phyloP scores from a whole-genome alignment of 2,113 vertebrate genomes.

The Ailuropoda melanoleuca region DNA sequence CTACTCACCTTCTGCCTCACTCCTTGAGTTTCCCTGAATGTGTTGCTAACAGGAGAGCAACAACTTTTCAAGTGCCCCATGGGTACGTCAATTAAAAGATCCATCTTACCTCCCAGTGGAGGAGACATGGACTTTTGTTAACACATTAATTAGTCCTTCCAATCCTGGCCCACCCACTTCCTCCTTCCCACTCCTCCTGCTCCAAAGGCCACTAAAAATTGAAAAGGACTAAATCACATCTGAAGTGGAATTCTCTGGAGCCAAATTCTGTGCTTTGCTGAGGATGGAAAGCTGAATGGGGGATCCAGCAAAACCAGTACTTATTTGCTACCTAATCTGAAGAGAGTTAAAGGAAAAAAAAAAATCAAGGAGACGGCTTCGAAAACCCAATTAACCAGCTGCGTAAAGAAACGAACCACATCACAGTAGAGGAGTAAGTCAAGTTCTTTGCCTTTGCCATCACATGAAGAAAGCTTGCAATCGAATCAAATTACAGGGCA shows the following conservation, averaged over 20 bases:
- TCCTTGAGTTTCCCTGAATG: not conserved
- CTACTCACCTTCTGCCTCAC: not conserved
- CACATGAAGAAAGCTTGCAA: not conserved
- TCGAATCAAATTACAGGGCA: not conserved
- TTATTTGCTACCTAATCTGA: not conserved
- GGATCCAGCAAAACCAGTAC: not conserved
- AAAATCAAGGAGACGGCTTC: conserved; percentile 37
- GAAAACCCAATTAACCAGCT: not conserved
- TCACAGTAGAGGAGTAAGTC: not conserved
- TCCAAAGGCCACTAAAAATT: conserved; percentile 72
- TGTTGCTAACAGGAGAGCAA: not conserved
- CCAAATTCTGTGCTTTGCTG: conserved; percentile 54
- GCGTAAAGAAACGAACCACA: not conserved
- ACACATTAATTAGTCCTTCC: conserved; percentile 68
- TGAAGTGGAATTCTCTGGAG: conserved; percentile 64
- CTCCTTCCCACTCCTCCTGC: conserved; percentile 65
- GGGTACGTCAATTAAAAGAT: not conserved
- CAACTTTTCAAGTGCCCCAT: not conserved
- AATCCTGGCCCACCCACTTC: conserved; percentile 73
- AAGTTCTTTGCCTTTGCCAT: not conserved
- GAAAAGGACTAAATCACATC: conserved; percentile 74
- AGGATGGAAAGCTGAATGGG: not conserved
- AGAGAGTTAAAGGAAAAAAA: not conserved
- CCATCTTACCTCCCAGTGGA: conserved; percentile 27
- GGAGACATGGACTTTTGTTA: not conserved